phyloP scores from a whole-genome alignment of 2,113 vertebrate genomes.

The Colinus virginianus region DNA sequence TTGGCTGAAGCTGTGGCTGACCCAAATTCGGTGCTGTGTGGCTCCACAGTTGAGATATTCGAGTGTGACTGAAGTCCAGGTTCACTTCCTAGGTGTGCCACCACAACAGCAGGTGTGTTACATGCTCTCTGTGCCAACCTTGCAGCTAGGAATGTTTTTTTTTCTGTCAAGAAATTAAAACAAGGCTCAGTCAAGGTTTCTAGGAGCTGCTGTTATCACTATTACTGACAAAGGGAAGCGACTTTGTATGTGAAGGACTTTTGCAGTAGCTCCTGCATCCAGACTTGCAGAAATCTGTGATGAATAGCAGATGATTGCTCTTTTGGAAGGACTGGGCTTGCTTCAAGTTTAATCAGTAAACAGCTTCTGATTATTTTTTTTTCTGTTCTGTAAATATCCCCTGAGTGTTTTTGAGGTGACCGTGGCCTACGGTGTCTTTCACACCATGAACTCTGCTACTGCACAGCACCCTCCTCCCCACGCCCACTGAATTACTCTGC shows the following conservation, averaged over 20 bases:
- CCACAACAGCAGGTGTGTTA: neutral
- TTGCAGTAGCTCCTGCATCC: constrained; percentile 24
- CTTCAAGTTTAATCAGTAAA: constrained; percentile 74
- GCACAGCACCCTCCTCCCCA: neutral
- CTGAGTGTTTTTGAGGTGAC: constrained; percentile 45
- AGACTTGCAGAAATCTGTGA: constrained; percentile 60
- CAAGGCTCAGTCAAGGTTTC: neutral
- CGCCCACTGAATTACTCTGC: constrained; percentile 37
- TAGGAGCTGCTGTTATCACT: neutral
- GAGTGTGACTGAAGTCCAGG: fast-evolving
- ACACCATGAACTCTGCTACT: neutral
- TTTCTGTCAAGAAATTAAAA: neutral
- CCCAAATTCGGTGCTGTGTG: neutral
- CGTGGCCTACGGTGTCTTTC: constrained; percentile 56
- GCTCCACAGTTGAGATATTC: fast-evolving
- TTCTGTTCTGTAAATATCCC: constrained; percentile 56
- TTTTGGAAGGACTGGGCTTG: constrained; percentile 67
- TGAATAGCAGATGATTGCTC: constrained; percentile 74
- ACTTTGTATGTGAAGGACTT: constrained; percentile 43
- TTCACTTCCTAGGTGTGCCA: neutral
- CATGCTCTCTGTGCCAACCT: neutral
- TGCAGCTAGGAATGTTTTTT: neutral
- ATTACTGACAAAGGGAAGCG: neutral
- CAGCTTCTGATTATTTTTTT: constrained; percentile 55
- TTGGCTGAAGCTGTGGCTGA: neutral